These are phyloP conservation scores for Onychomys leucogaster DNA, from an alignment of 2,797 vertebrate genomes.

Conservation along the genomic window DNA sequence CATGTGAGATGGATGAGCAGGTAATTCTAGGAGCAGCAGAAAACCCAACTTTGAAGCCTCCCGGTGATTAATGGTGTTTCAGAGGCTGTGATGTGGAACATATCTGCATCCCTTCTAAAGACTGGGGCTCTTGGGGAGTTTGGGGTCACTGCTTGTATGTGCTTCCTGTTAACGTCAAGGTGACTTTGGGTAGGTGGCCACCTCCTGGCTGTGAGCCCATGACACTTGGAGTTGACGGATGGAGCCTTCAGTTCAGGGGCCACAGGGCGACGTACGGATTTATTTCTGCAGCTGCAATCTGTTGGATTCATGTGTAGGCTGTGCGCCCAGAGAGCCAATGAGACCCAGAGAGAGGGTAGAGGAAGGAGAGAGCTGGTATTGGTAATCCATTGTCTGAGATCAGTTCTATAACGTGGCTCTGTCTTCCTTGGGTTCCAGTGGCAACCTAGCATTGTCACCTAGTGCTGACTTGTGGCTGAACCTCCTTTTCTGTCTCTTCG, in stretches of 20 bases:
- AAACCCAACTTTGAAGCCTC: neutral
- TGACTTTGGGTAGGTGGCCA: slow-evolving; percentile 36
- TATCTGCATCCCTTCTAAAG: neutral
- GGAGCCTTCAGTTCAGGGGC: slow-evolving; percentile 69
- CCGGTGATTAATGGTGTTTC: neutral
- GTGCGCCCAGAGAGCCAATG: slow-evolving; percentile 59
- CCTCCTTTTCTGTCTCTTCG: neutral
- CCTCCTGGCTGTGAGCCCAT: neutral
- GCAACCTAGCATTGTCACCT: neutral
- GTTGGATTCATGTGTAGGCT: slow-evolving; percentile 60
- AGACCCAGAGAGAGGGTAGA: neutral
- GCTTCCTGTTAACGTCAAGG: slow-evolving; percentile 31
- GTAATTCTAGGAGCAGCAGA: neutral
- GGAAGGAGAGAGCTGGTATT: neutral
- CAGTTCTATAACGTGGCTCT: neutral
- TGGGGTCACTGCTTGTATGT: neutral
- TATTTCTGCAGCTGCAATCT: slow-evolving; percentile 77
- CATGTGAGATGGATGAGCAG: neutral
- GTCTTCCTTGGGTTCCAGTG: neutral
- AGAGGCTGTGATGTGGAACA: neutral
- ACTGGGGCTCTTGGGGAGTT: neutral
- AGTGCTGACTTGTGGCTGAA: neutral
- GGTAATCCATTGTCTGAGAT: slow-evolving; percentile 50
- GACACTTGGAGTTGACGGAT: slow-evolving; percentile 18
- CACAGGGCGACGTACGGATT: slow-evolving; percentile 49